These are phyloP conservation scores for Agriopis aurantiaria DNA, from an alignment of 2,888 invertebrate genomes.

Conservation along the genomic window DNA sequence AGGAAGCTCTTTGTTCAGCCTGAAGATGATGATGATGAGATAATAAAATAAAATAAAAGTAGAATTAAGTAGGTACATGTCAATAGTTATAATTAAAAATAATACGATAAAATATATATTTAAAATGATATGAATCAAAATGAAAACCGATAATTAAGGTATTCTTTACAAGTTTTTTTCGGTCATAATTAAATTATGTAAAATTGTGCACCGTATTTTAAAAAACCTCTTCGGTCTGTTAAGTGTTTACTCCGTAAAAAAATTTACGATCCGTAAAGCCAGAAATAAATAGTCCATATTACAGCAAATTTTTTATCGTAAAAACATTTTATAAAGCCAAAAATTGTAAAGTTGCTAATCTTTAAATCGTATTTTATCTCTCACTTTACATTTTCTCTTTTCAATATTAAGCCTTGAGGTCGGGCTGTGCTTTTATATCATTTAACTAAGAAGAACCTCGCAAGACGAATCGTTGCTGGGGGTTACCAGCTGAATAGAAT, in stretches of 20 bases:
- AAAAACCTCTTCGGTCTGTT: not conserved
- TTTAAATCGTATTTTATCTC: constrained; percentile 7
- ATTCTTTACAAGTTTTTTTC: too few species aligned
- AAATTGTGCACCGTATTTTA: too few species aligned
- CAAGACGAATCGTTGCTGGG: constrained; percentile 28
- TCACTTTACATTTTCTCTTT: constrained; percentile 20
- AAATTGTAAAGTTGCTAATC: constrained; percentile 17
- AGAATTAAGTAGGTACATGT: too few species aligned
- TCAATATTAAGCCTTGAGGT: constrained; percentile 23
- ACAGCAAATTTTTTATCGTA: not conserved
- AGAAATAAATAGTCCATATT: not conserved
- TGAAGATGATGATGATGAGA: too few species aligned
- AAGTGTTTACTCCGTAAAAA: not conserved
- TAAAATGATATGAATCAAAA: too few species aligned
- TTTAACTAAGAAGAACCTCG: constrained; percentile 4
- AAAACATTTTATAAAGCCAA: not conserved
- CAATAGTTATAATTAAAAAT: too few species aligned
- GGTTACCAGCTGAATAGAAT: constrained; percentile 17
- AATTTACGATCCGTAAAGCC: not conserved
- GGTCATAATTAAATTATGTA: too few species aligned
- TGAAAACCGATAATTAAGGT: too few species aligned
- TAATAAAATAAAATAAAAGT: too few species aligned
- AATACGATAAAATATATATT: too few species aligned
- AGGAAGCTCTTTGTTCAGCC: too few species aligned
- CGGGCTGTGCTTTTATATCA: constrained; percentile 33